Evolutionary conservation across 1,140 invertebrate genomes (phyloP), one percentile per base, ranked within the genome.

Genomic region (Drosophila oshimai): DNA sequence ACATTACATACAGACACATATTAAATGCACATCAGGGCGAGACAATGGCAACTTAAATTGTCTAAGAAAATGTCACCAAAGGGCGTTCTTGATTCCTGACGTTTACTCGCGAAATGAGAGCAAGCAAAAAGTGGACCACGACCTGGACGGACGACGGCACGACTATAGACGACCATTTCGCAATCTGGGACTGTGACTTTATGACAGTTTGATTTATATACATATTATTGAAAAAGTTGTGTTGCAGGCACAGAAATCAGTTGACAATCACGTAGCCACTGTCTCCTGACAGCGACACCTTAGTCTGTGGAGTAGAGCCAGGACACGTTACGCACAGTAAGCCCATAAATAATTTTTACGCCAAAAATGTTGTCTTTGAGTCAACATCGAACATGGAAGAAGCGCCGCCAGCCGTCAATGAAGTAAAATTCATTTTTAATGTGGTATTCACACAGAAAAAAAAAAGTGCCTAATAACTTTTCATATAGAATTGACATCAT

Each of bases 151-250:
- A 33, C 22, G 15, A n/a, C 39, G 12, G 20, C 45, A 39, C 37
- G 45, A 37, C 13, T 12, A 26, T n/a, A 15, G 18, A 31, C 24
- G n/a, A 29, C 18, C 13, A 62, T 70, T 55, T 65, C 31, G 65
- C 65, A 74, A 76, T 71, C 45, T 76, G 80, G 44, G 50, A 67
- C 77, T 57, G 72, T 76, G 81, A 83, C 77, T 81, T 89, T 86
- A 74, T 89, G 80, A 86, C 80, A 84, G 79, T 89, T 89, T 89
- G 86, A 89, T 89, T 89, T 89, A 89, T 89, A 81, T 89, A 89
- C 89, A 81, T 74, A 89, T 89, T 89, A 89, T 89, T 89, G 80
- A 86, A 89, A 89, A 89, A 89, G 86, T 89, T 89, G 69, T 74
- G 67, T 74, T 49, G 55, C 37, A 57, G 67, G 58, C 58, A 70